These are phyloP conservation scores for Platycheirus rosarum DNA, from an alignment of 2,888 invertebrate genomes.

Conservation along the genomic window DNA sequence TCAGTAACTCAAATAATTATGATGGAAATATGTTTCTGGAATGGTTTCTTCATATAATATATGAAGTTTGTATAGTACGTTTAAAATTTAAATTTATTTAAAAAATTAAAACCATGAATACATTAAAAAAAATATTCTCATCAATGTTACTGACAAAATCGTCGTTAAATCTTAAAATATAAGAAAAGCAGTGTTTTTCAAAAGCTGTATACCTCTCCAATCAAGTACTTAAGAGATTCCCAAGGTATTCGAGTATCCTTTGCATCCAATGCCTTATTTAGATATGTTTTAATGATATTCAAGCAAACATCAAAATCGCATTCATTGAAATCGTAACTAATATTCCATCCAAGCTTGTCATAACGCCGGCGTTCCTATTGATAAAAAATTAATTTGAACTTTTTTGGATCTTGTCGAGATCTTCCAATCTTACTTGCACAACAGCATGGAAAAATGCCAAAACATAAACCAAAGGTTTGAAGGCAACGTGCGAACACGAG, in stretches of 20 bases:
- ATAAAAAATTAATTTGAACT: no score
- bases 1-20: no score
- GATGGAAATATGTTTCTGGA: no score
- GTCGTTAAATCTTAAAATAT: no score
- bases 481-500: constrained; percentile 89
- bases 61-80: no score
- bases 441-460: constrained; percentile 97
- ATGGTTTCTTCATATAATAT: no score
- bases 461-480: constrained; percentile 92
- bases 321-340: constrained; percentile 96
- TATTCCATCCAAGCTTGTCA: constrained; percentile 97
- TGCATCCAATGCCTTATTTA: constrained; percentile 86
- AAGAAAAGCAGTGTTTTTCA: no score
- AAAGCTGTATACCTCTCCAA: constrained; percentile 95
- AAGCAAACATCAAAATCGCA: constrained; percentile 95
- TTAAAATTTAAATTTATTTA: neutral
- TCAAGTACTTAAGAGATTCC: constrained; percentile 94
- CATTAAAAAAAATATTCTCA: no score
- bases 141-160: constrained; percentile 41
- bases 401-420: no score
- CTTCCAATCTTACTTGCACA: constrained; percentile 86
- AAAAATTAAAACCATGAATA: no score
- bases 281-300: constrained; percentile 92
- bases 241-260: constrained; percentile 90
- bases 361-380: constrained; percentile 94